Conservation (phyloP, 2,888 invertebrate species). For the Neuroscelio doddi region DNA sequence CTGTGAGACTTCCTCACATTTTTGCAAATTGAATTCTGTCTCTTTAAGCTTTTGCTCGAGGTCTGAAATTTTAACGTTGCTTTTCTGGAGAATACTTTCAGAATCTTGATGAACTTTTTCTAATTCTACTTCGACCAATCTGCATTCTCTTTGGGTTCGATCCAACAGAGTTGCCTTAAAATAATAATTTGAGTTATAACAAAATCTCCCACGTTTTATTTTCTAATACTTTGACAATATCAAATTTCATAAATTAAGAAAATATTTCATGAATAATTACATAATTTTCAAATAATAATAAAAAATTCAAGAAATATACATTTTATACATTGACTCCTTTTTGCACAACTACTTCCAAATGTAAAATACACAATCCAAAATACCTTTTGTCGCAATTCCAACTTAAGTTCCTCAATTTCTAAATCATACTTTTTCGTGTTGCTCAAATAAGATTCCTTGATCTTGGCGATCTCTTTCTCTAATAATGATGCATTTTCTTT, state of each 20-base stretch:
- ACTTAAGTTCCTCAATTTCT: constrained; percentile 75
- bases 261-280: no score
- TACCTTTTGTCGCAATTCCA: constrained; percentile 77
- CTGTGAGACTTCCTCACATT: constrained; percentile 47
- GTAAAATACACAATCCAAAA: no score
- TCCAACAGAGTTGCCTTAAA: constrained; percentile 72
- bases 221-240: no score
- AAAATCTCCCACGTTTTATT: no score
- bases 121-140: constrained; percentile 74
- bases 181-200: no score
- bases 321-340: no score
- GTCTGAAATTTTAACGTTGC: constrained; percentile 52
- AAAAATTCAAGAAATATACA: no score
- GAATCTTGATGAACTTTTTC: constrained; percentile 64
- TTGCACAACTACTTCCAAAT: not conserved
- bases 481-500: constrained; percentile 62
- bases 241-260: no score
- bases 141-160: constrained; percentile 74
- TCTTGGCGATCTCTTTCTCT: constrained; percentile 75
- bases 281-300: no score
- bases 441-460: constrained; percentile 76
- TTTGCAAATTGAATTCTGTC: constrained; percentile 52
- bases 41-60: constrained; percentile 58
- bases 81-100: constrained; percentile 51
- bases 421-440: constrained; percentile 75